Evolutionary conservation across 2,797 vertebrate genomes (phyloP), one percentile per base, ranked within the genome.

Genomic region (Hemitrygon akajei): DNA sequence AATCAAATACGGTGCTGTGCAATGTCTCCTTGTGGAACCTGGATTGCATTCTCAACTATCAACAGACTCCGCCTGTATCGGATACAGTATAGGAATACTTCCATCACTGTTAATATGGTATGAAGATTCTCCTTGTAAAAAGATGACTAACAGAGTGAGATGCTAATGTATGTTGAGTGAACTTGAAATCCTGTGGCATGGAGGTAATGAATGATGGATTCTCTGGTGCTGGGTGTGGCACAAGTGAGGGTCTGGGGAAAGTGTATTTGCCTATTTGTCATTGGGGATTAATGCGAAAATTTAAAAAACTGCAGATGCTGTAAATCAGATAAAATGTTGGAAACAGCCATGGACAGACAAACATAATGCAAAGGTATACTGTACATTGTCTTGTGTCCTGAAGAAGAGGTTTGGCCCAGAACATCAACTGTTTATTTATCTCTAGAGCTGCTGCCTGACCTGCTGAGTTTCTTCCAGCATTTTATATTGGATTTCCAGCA

Each of bases 1-100:
- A 98, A 98, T 94, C 98, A 99, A 75, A 98, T 99, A 94, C 96
- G 96, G 95, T 98, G 98, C 96, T 98, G 98, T 93, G 96, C 97
- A 0, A 1, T 99, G 94, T 99, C 98, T 0, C 97, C 97, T 0
- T 99, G 98, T 7, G 98, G 98, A 93, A 95, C 95, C 75, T 99
- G 98, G 99, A 75, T 99, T 0, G 96, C 96, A 0, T 99, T 97
- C 94, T 97, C 97, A 27, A 98, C 98, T 0, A 95, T 97, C 5
- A 97, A 97, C 94, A 95, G 95, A 7, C 95, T 99, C 91, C 97
- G 97, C 69, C 97, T 99, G 37, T 98, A 98, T 96, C 96, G 94
- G 0, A 80, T 98, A 94, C 96, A 94, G 91, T 95, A 96, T 0
- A 94, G 96, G 77, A 95, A 94, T 1, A 95, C 97, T 94, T 94